These are phyloP conservation scores for Timandra comae DNA, from an alignment of 2,888 invertebrate genomes.

Conservation along the genomic window DNA sequence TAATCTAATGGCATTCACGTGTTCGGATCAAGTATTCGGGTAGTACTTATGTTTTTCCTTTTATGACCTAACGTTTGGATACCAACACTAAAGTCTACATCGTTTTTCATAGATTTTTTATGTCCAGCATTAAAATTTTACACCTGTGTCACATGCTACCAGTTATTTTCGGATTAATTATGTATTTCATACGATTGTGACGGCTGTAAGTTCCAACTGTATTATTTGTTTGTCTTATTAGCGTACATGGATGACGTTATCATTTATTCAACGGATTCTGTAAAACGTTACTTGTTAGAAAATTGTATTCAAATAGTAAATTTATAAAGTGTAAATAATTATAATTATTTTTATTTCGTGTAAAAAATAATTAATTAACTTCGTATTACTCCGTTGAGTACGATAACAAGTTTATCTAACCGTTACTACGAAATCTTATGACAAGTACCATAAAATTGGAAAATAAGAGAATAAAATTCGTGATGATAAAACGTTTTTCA, in stretches of 20 bases:
- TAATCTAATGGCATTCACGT: not conserved
- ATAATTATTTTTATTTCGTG: constrained; percentile 27
- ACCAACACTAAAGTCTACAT: not conserved
- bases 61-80: constrained; percentile 2
- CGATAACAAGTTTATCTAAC: constrained; percentile 61
- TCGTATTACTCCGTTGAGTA: constrained; percentile 46
- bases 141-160: constrained; percentile 3
- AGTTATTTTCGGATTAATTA: too few species aligned
- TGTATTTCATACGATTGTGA: too few species aligned
- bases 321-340: constrained; percentile 18
- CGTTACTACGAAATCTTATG: constrained; percentile 72
- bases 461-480: constrained; percentile 67
- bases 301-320: not conserved
- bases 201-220: not conserved
- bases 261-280: not conserved
- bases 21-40: not conserved
- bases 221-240: not conserved
- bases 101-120: constrained; percentile 3
- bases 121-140: constrained; percentile 3
- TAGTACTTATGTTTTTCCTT: constrained; percentile 1
- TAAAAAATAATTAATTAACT: constrained; percentile 34
- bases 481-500: constrained; percentile 30
- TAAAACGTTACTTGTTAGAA: constrained; percentile 2
- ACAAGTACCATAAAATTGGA: constrained; percentile 62
- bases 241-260: not conserved